phyloP scores from a whole-genome alignment of 2,113 vertebrate species.

The Zosterops japonicus region DNA sequence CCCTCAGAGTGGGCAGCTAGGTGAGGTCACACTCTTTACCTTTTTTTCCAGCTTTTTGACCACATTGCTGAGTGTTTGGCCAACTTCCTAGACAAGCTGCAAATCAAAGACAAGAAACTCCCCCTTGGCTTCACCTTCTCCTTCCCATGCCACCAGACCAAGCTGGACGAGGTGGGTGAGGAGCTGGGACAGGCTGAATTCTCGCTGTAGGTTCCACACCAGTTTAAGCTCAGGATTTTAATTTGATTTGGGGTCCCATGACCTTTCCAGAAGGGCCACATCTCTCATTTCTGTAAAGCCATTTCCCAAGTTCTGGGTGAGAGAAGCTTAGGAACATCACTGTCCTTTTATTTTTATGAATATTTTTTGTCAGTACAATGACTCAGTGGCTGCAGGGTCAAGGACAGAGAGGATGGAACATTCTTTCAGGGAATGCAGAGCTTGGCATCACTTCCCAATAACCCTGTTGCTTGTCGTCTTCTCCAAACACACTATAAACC shows the following conservation, averaged over 20 bases:
- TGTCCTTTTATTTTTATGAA: not conserved
- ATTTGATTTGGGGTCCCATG: not conserved
- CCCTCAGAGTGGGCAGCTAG: accelerated
- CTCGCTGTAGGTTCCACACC: accelerated
- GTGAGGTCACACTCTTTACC: not conserved
- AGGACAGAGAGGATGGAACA: not conserved
- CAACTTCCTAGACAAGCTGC: slow-evolving; percentile 89
- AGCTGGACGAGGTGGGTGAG: slow-evolving; percentile 90
- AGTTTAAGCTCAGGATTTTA: not conserved
- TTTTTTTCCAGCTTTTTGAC: slow-evolving; percentile 86
- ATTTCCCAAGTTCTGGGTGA: not conserved
- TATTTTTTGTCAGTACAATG: not conserved
- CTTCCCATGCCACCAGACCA: slow-evolving; percentile 91
- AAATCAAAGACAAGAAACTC: slow-evolving; percentile 93
- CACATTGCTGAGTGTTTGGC: slow-evolving; percentile 92
- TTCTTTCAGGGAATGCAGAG: not conserved
- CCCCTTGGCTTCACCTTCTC: slow-evolving; percentile 97
- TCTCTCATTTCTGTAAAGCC: not conserved
- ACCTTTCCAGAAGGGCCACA: not conserved
- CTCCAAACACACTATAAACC: not conserved
- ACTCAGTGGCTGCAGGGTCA: not conserved
- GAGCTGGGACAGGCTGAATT: not conserved
- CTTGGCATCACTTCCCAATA: not conserved
- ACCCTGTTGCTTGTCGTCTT: not conserved
- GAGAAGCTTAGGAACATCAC: not conserved